A percentile compares a stretch with the other conserved stretches of the same genome.
Evolutionary conservation across 2,797 vertebrate genomes (phyloP).

Genomic region (Coranthus polyacanthus): DNA sequence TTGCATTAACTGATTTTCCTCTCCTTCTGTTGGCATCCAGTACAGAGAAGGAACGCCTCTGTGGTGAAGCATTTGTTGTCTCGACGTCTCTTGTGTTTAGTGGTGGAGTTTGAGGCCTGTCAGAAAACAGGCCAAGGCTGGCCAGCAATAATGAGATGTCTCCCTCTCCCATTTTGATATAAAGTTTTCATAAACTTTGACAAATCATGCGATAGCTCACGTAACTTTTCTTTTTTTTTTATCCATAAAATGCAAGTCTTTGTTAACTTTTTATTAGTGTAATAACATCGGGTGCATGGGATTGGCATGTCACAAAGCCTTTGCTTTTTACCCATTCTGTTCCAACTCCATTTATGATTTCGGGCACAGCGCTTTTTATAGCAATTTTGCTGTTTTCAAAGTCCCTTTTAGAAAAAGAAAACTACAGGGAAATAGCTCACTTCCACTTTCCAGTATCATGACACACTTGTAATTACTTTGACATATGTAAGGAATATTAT

Average conservation of each 20-base stretch:
- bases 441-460: conserved; percentile 38
- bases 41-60: conserved; percentile 62
- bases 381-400: conserved; percentile 40
- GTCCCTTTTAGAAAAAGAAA: conserved; percentile 37
- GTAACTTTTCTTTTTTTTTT: conserved; percentile 34
- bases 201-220: conserved; percentile 55
- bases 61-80: conserved; percentile 75
- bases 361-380: conserved; percentile 32
- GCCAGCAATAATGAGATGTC: conserved; percentile 66
- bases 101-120: conserved; percentile 72
- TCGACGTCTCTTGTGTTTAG: conserved; percentile 71
- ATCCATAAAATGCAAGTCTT: conserved; percentile 39
- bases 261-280: conserved; percentile 52
- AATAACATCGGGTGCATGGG: conserved; percentile 48
- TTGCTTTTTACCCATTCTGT: conserved; percentile 46
- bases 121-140: conserved; percentile 67
- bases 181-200: conserved; percentile 74
- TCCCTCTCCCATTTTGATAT: conserved; percentile 59
- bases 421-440: conserved; percentile 28
- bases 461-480: conserved; percentile 22
- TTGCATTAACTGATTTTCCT: conserved; percentile 73
- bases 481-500: conserved; percentile 30
- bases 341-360: conserved; percentile 40
- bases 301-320: conserved; percentile 44
- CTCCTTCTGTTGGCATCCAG: conserved; percentile 61